Evolutionary conservation across 2,888 invertebrate species (phyloP), one percentile per base, ranked within the genome.

Genomic region (Leptinotarsa tumamoca): DNA sequence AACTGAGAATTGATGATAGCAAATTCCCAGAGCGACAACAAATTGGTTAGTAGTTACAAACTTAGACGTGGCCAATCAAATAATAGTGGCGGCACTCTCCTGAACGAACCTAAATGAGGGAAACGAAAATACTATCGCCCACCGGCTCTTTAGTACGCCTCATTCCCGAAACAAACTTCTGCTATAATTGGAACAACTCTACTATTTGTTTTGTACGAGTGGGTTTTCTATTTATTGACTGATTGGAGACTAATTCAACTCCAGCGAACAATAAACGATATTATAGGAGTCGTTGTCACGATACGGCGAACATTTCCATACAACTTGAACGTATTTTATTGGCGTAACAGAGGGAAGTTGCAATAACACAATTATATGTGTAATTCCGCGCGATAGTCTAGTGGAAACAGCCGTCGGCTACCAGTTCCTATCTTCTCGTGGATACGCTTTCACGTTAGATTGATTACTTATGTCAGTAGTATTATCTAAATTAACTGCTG

Each of bases 351-450:
- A n/a, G 74, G 79, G 78, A 80, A 81, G 79, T 75, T 81, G 77
- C 77, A 79, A 80, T 81, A 80, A 81, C 75, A 74, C 80, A 80
- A 81, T 81, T 81, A 81, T 77, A 79, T 78, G 79, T 77, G 76
- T 80, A 79, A 81, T 80, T 80, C 77, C 79, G 73, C 76, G 77
- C 75, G 77, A 80, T 72, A 76, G 72, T 72, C 74, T 75, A 67
- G 61, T 70, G 72, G 71, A 69, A 72, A 80, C 71, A 27, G 74
- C 77, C 73, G 49, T 27, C 66, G 73, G 78, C 77, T 68, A 76
- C 68, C 72, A 73, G 33, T 49, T 69, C 61, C 70, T 71, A 72
- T 73, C 75, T 71, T 66, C 71, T 72, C 78, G 67, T 52, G 74
- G 66, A 76, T 78, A 68, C 69, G 68, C 78, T 76, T 78, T 75